Base-by-base conservation (phyloP, 2,113 vertebrate species). In the Eulemur rufifrons region DNA sequence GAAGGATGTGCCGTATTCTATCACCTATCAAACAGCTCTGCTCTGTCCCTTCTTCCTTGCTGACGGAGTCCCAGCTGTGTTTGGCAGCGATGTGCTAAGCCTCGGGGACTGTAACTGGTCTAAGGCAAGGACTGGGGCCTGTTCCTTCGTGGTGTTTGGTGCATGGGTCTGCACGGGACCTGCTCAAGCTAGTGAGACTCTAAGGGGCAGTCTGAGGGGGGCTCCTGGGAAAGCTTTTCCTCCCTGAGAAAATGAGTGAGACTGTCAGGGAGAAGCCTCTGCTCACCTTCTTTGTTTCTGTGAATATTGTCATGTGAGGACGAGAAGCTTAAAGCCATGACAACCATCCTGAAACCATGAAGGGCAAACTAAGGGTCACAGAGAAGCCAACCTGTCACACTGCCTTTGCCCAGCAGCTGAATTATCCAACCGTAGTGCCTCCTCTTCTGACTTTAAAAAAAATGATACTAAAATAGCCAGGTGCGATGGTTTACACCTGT, bases 221-320 rank as follows among this genome's bases (percentile, higher is more conserved):
- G 32, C 29, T 52, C 68, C 54, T 89, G 69, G 68, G 69, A 23
- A 77, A 34, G 21, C 39, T 4, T 42, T 77, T 69, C 42, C 21
- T 95, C 95, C 32, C 71, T 20, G 39, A 92, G 77, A 84, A 95
- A 63, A 77, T 21, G 15, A 84, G 37, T n/a, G 47, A 68, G 21
- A 23, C 34, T n/a, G 23, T 85, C 66, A 64, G 9, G 13, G 86
- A 83, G 37, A 54, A 54, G 42, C 27, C n/a, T 83, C 66, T 34
- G 14, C 20, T 54, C n/a, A 37, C 92, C 64, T 50, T 82, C 59
- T 71, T 45, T 61, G 63, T 32, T 73, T 64, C 20, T n/a, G 21
- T 42, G 76, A 15, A 29, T 77, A 34, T 64, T 66, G 37, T 64
- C 56, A 17, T 8, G n/a, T 14, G 56, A 64, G 42, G 61, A 25